Evolutionary conservation across 37 sponge, comb jelly and placozoan species (phyloP).

Genomic region (Chondrilla cf. caribensis): DNA sequence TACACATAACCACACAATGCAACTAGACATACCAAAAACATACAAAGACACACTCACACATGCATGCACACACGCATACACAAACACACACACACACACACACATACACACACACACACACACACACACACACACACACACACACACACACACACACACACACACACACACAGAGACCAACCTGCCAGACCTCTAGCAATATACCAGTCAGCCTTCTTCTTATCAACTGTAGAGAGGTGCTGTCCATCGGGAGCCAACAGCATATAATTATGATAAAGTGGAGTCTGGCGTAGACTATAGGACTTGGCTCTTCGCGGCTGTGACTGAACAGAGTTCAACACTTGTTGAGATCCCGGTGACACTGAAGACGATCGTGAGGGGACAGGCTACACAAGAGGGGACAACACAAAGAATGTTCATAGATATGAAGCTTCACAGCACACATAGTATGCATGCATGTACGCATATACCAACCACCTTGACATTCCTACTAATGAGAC

Average conservation of each 20-base stretch:
- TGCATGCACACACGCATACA: too few relatives aligned
- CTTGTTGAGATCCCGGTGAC: neutral
- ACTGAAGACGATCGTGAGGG: neutral
- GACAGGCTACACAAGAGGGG: neutral
- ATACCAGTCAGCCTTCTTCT: constrained; percentile 81
- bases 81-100: too few relatives aligned
- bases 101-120: too few relatives aligned
- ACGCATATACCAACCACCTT: neutral
- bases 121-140: neutral
- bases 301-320: constrained; percentile 28
- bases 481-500: too few relatives aligned
- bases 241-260: constrained; percentile 79
- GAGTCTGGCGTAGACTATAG: constrained; percentile 41
- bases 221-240: constrained; percentile 64
- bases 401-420: neutral
- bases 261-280: constrained; percentile 77
- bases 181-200: constrained; percentile 64
- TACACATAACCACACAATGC: too few relatives aligned
- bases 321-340: neutral
- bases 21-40: too few relatives aligned
- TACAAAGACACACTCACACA: too few relatives aligned
- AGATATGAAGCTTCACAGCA: constrained; percentile 6
- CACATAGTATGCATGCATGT: constrained; percentile 26
- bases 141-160: neutral
- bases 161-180: constrained; percentile 1